Evolutionary conservation across 2,113 vertebrate species (phyloP).

Genomic region (Candoia aspera): DNA sequence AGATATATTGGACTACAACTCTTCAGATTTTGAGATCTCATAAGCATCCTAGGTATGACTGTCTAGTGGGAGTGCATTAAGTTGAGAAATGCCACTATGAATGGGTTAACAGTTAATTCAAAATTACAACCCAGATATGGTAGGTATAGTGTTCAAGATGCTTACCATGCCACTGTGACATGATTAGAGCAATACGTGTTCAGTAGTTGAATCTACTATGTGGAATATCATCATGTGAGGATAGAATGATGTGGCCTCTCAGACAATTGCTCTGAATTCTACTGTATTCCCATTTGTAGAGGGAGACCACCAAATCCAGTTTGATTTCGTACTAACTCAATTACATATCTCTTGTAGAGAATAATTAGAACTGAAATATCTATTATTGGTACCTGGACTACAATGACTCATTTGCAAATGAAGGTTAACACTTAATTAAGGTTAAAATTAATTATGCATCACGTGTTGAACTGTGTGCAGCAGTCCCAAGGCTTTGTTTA

Average conservation of each 20-base stretch:
- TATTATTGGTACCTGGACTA: not conserved
- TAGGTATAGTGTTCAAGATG: not conserved
- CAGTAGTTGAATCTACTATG: not conserved
- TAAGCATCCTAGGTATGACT: too few relatives aligned
- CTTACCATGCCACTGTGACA: not conserved
- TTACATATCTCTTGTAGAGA: too few relatives aligned
- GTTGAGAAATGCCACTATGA: too few relatives aligned
- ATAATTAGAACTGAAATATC: too few relatives aligned
- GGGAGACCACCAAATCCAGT: too few relatives aligned
- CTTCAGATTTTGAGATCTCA: too few relatives aligned
- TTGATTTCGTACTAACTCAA: too few relatives aligned
- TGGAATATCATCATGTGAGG: not conserved
- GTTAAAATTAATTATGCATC: not conserved
- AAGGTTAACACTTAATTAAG: not conserved
- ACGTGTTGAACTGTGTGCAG: too few relatives aligned
- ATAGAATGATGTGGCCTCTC: not conserved
- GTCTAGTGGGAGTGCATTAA: too few relatives aligned
- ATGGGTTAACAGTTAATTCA: not conserved
- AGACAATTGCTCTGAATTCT: not conserved
- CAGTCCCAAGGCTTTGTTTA: too few relatives aligned
- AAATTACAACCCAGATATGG: not conserved
- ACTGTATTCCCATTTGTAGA: not conserved
- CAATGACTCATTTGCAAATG: not conserved
- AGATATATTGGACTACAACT: too few relatives aligned
- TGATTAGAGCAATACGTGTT: not conserved